These are phyloP conservation scores for Tiaroga cobitis DNA, from an alignment of 2,797 vertebrate genomes.

Conservation along the genomic window DNA sequence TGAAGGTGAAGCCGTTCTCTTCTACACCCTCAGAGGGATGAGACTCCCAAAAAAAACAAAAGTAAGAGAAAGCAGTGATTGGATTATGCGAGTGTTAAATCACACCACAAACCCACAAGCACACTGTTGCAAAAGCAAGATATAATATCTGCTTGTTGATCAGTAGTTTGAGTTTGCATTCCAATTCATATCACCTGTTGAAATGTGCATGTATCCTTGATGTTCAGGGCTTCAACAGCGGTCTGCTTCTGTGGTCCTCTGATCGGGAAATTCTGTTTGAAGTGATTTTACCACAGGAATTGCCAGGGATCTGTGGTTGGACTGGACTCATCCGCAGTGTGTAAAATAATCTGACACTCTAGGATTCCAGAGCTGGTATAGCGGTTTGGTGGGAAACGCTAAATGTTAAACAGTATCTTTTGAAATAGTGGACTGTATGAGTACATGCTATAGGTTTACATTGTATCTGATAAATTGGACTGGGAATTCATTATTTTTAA, in stretches of 20 bases:
- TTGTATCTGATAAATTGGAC: no score
- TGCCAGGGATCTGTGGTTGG: constrained; percentile 53
- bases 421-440: constrained; percentile 49
- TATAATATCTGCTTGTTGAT: background rate
- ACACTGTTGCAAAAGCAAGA: background rate
- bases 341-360: constrained; percentile 62
- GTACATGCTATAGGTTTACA: background rate
- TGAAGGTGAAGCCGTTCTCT: background rate
- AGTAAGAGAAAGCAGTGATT: constrained; percentile 18
- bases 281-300: constrained; percentile 61
- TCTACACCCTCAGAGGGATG: background rate
- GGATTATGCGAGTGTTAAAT: constrained; percentile 23
- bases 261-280: constrained; percentile 58
- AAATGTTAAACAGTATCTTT: constrained; percentile 57
- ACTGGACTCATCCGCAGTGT: constrained; percentile 56
- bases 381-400: constrained; percentile 35
- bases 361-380: constrained; percentile 50
- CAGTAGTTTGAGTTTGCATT: background rate
- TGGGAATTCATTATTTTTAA: background rate
- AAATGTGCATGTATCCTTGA: constrained; percentile 29
- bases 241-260: constrained; percentile 45
- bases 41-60: background rate
- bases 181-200: constrained; percentile 30
- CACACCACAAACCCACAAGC: constrained; percentile 5
- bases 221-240: constrained; percentile 37